Evolutionary conservation across 1,140 invertebrate genomes (phyloP), one percentile per base, ranked within the genome.

Genomic region (Panagrolaimus sp.): DNA sequence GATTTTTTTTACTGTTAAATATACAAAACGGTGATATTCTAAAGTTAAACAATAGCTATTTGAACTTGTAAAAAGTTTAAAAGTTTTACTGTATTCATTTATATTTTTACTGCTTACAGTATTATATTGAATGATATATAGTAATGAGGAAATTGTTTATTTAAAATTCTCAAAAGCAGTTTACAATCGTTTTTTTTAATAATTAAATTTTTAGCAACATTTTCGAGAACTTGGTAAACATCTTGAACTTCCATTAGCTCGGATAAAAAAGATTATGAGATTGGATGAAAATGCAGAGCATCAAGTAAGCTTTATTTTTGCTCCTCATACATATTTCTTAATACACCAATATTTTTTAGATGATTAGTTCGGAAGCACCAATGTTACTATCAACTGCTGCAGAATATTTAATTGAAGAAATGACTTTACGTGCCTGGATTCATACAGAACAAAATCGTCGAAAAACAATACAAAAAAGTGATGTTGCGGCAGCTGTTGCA

Each of bases 221-320:
- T 21, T 58, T 26, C 52, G 52, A 12, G 52, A 58, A 58, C 28
- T 26, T 24, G 52, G 52, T 2, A 64, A 64, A 64, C 90, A 89
- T 80, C 94, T 95, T 87, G 91, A 93, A 15, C 84, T 98, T 28
- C 95, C 95, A 0, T 83, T 98, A 62, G 94, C 94, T 0, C 88
- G 95, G 75, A 97, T 98, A 73, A 98, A 98, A 85, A 98, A 98
- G 83, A 98, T 99, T 55, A 99, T 98, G 96, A 98, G 98, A 85
- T 85, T 98, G 28, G 96, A 99, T 84, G 95, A 97, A 76, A 94
- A 98, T 85, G 95, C 98, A 0, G 96, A 97, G 80, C 85, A 86
- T 76, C 68, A 77, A 68, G 32, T 38, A 38, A 4, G 32, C n/a
- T 38, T 38, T 38, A 38, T 4, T 38, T 38, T 38, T 38, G 32